A percentile compares a stretch with the other conserved stretches of the same genome.
Evolutionary conservation across 2,888 invertebrate genomes (phyloP).

Genomic region (Ypsolopha scabrella): DNA sequence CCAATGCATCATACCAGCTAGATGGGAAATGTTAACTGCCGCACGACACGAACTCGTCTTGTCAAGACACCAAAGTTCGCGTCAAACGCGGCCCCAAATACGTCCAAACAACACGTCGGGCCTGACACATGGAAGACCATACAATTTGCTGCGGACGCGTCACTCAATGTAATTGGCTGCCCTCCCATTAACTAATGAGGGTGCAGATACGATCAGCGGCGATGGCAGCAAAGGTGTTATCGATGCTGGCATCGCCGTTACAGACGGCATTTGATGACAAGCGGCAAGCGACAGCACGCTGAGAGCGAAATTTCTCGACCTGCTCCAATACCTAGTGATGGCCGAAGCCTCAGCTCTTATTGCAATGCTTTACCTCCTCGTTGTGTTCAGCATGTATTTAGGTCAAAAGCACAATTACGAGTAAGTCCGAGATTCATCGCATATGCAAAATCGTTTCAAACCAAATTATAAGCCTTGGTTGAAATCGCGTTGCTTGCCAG

Average conservation of each 20-base stretch:
- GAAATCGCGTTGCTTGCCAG: too few relatives aligned
- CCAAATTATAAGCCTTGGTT: too few relatives aligned
- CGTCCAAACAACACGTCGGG: conserved; percentile 9
- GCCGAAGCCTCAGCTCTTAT: too few relatives aligned
- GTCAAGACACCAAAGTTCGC: background rate
- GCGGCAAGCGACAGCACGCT: background rate
- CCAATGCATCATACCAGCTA: too few relatives aligned
- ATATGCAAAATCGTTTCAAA: too few relatives aligned
- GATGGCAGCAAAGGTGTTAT: conserved; percentile 2
- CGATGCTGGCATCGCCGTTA: background rate
- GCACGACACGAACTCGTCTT: too few relatives aligned
- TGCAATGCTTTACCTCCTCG: too few relatives aligned
- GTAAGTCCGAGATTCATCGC: too few relatives aligned
- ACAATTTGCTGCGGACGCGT: conserved; percentile 60
- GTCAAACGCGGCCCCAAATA: conserved; percentile 18
- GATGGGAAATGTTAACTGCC: too few relatives aligned
- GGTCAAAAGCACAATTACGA: too few relatives aligned
- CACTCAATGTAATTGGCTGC: conserved; percentile 59
- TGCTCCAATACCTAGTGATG: background rate
- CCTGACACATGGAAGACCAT: conserved; percentile 5
- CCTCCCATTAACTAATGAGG: conserved; percentile 46
- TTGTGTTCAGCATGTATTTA: too few relatives aligned
- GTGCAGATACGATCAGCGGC: conserved; percentile 8
- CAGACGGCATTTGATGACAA: background rate
- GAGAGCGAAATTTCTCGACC: background rate